Conservation (phyloP, 2,113 vertebrate species). For the Cynopterus brachyotis region DNA sequence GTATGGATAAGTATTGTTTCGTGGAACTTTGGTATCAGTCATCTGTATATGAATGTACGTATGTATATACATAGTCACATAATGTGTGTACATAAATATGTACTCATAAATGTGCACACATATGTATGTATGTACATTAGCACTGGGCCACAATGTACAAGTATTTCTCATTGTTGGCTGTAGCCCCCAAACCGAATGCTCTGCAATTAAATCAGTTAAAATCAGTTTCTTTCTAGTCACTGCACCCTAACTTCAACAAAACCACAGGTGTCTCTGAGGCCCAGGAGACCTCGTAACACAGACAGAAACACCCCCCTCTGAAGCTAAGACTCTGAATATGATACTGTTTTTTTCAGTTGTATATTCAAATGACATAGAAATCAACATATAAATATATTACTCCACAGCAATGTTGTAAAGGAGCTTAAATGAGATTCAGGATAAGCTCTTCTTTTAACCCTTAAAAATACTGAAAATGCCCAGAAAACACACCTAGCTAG, state of each 20-base stretch:
- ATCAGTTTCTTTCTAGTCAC: neutral
- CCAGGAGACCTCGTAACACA: neutral
- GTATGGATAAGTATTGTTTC: neutral
- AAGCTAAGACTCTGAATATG: neutral
- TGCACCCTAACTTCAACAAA: neutral
- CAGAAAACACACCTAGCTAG: neutral
- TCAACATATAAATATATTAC: neutral
- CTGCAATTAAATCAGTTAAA: neutral
- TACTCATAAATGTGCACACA: neutral
- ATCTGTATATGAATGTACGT: neutral
- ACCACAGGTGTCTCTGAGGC: neutral
- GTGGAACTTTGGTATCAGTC: neutral
- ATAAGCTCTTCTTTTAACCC: neutral
- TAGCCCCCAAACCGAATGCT: neutral
- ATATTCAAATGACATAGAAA: neutral
- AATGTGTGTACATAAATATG: neutral
- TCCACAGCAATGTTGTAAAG: neutral
- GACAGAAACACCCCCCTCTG: neutral
- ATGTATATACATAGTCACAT: neutral
- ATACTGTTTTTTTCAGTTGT: neutral
- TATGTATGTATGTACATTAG: neutral
- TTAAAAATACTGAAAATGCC: neutral
- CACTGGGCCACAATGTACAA: neutral
- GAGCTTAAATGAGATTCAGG: neutral
- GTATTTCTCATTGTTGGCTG: neutral